Evolutionary conservation across 2,888 invertebrate genomes (phyloP).

Genomic region (Acanthosepion esculentum): DNA sequence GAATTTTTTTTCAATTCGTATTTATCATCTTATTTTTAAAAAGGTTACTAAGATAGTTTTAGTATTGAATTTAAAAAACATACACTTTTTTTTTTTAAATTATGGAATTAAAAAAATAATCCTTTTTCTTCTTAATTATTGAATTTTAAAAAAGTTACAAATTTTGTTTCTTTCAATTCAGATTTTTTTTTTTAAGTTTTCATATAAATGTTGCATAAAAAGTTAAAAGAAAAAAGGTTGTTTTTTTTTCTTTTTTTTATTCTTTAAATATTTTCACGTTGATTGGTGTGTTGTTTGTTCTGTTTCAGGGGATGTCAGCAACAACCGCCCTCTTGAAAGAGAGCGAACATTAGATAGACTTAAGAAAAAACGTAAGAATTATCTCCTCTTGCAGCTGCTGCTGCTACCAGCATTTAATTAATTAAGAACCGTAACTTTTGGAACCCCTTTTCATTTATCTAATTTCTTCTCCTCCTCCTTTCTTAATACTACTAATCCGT

Average conservation of each 20-base stretch:
- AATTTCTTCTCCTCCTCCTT: conserved; percentile 13
- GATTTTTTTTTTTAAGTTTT: not conserved
- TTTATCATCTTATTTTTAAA: too few relatives aligned
- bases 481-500: conserved; percentile 36
- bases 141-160: too few relatives aligned
- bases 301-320: conserved; percentile 56
- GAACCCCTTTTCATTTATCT: not conserved
- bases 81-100: too few relatives aligned
- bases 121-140: too few relatives aligned
- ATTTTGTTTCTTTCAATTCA: not conserved
- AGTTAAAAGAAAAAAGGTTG: too few relatives aligned
- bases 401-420: conserved; percentile 14
- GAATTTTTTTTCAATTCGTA: too few relatives aligned
- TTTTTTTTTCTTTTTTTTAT: too few relatives aligned
- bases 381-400: conserved; percentile 14
- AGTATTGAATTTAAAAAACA: too few relatives aligned
- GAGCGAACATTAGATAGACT: conserved; percentile 72
- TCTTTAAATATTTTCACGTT: conserved; percentile 56
- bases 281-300: conserved; percentile 59
- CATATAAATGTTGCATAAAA: too few relatives aligned
- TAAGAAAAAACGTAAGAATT: conserved; percentile 72
- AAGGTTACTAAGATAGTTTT: too few relatives aligned
- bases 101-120: too few relatives aligned
- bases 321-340: conserved; percentile 63
- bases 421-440: not conserved